Evolutionary conservation across 2,797 vertebrate species (phyloP), one percentile per base, ranked within the genome.

Genomic region (Arnoldichthys spilopterus): DNA sequence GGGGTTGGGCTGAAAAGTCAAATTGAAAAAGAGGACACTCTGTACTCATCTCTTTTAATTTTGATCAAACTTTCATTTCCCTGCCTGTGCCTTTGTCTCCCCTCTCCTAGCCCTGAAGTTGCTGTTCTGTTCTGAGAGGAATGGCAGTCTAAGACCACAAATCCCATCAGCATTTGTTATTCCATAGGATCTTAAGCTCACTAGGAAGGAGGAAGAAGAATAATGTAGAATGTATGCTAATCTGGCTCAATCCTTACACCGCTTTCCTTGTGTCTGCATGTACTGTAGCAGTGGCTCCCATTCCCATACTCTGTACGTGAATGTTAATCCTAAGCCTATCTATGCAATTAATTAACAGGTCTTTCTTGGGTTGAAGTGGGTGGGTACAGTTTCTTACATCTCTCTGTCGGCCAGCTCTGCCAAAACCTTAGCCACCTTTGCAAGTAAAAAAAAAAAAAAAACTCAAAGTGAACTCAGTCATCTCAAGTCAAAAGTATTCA

Each of bases 121-220:
- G n/a, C 26, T 4, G 63, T 26, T 68, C 16, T 49, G 24, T 49
- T 49, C 40, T 67, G 22, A 30, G 45, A 69, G 24, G 15, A 30
- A 51, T 26, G 15, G 2, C 43, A 47, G 40, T 49, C 12, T 67
- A 24, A 15, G 40, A 24, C 22, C 22, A 67, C 64, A 67, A 67
- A 67, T 67, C 47, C 45, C 68, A 34, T 32, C 28, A 32, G 43
- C 47, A 53, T 16, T 53, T 51, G 28, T 30, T 53, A 30, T 69
- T 69, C 22, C 6, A 9, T 22, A 68, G 26, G 15, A 69, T 45
- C 43, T 45, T 22, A 43, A 22, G n/a, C n/a, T 67, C 22, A 24
- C 20, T 16, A n/a, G 28, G 13, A 40, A 18, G 16, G 13, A 18
- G 6, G 15, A 8, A 54, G 8, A 22, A 15, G n/a, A n/a, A n/a